These are phyloP conservation scores for Enteromius viviparus DNA, from an alignment of 2,797 vertebrate species.

Conservation along the genomic window DNA sequence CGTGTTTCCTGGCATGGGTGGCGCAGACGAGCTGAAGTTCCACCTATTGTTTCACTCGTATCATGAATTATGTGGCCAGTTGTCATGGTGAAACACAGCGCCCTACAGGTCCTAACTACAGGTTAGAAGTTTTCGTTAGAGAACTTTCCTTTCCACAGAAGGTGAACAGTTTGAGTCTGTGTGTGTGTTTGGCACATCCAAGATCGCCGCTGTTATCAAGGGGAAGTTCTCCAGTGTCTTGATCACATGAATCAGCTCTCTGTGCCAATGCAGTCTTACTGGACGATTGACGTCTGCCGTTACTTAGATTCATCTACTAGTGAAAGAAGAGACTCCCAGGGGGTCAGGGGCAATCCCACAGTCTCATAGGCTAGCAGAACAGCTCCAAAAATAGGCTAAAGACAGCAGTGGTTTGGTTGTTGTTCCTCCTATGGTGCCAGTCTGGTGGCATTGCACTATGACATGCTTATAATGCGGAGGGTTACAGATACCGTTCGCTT, in stretches of 20 bases:
- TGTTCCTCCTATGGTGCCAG: slow-evolving; percentile 51
- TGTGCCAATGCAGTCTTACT: slow-evolving; percentile 7
- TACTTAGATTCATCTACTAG: background rate
- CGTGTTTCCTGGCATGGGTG: background rate
- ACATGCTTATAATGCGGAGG: background rate
- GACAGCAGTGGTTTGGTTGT: slow-evolving; percentile 43
- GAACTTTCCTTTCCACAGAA: slow-evolving; percentile 5
- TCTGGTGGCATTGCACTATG: slow-evolving; percentile 41
- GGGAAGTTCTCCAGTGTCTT: background rate
- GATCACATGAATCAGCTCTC: slow-evolving; percentile 9
- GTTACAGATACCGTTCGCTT: background rate
- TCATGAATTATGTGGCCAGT: slow-evolving; percentile 3
- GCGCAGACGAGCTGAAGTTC: background rate
- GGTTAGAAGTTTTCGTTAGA: background rate
- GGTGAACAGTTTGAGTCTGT: background rate
- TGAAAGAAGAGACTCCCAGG: background rate
- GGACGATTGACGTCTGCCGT: background rate
- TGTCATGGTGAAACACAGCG: background rate
- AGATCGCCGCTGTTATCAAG: slow-evolving; percentile 19
- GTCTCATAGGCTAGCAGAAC: slow-evolving; percentile 26
- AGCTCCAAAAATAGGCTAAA: slow-evolving; percentile 50
- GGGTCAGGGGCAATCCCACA: slow-evolving; percentile 46
- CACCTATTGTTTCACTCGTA: background rate
- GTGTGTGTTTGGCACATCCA: slow-evolving; percentile 1
- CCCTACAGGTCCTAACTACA: background rate